A percentile compares a stretch with the other conserved stretches of the same genome.
These are phyloP conservation scores for Sebastes minor DNA, from an alignment of 2,797 vertebrate genomes.

Conservation along the genomic window DNA sequence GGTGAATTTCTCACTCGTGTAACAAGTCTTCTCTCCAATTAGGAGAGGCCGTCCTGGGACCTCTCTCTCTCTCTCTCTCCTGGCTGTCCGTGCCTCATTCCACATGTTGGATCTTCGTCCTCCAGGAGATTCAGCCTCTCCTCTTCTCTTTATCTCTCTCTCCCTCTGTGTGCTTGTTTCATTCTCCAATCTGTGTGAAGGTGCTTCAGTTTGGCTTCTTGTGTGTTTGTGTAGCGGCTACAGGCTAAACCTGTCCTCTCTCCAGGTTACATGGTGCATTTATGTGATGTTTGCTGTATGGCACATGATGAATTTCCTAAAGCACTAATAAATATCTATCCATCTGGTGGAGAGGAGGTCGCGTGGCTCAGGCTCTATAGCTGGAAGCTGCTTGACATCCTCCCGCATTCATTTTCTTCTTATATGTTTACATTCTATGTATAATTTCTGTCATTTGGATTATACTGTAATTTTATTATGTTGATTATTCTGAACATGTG, in stretches of 20 bases:
- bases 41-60: not conserved
- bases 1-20: slow-evolving; percentile 20
- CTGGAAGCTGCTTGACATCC: not conserved
- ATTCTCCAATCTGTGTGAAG: not conserved
- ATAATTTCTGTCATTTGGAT: not conserved
- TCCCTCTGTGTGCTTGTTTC: not conserved
- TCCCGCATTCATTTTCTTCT: not conserved
- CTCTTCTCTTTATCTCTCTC: not conserved
- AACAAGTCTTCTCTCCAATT: slow-evolving; percentile 34
- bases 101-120: not conserved
- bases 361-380: not conserved
- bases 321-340: too few relatives aligned
- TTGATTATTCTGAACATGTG: not conserved
- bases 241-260: not conserved
- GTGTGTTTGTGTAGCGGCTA: not conserved
- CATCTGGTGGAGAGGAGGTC: not conserved
- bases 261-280: not conserved
- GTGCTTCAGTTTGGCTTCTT: not conserved
- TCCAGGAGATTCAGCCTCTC: not conserved
- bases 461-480: not conserved
- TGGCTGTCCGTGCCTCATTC: not conserved
- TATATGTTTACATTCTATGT: not conserved
- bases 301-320: too few relatives aligned
- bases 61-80: not conserved
- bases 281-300: too few relatives aligned